Evolutionary conservation across 2,888 invertebrate genomes (phyloP).

Genomic region (Cantharis rustica): DNA sequence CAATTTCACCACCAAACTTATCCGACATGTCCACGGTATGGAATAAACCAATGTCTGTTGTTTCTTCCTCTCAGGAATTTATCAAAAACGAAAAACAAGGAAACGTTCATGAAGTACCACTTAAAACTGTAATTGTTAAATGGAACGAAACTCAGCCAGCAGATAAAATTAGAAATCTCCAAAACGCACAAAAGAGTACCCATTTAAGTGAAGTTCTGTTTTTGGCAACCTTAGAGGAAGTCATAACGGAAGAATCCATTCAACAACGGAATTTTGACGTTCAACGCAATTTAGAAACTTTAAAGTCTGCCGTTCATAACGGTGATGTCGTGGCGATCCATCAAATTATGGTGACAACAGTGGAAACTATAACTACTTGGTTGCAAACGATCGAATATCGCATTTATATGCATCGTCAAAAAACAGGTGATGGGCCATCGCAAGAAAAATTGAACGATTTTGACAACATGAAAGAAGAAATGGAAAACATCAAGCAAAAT

Average conservation of each 20-base stretch:
- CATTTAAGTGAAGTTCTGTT: slow-evolving; percentile 67
- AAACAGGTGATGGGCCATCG: slow-evolving; percentile 63
- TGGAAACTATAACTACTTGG: slow-evolving; percentile 84
- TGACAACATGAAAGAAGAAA: slow-evolving; percentile 67
- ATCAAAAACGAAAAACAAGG: slow-evolving; percentile 43
- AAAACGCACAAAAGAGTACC: slow-evolving; percentile 60
- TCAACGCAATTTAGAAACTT: slow-evolving; percentile 62
- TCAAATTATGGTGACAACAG: slow-evolving; percentile 72
- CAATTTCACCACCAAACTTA: slow-evolving; percentile 47
- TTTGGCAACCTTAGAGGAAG: slow-evolving; percentile 64
- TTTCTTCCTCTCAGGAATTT: slow-evolving; percentile 39
- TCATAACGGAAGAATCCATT: slow-evolving; percentile 60
- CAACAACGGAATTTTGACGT: slow-evolving; percentile 64
- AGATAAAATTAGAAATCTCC: slow-evolving; percentile 62
- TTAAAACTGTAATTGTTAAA: slow-evolving; percentile 50
- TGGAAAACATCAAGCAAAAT: slow-evolving; percentile 69
- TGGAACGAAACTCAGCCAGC: slow-evolving; percentile 63
- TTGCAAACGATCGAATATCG: slow-evolving; percentile 83
- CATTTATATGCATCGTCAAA: slow-evolving; percentile 67
- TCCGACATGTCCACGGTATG: slow-evolving; percentile 40
- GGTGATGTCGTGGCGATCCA: slow-evolving; percentile 66
- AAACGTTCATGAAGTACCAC: slow-evolving; percentile 23
- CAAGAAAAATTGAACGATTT: slow-evolving; percentile 65
- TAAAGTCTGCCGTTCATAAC: slow-evolving; percentile 64
- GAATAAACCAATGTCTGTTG: slow-evolving; percentile 33